Conservation (phyloP, 1,140 invertebrate species). For the Lepidurus packardi region DNA sequence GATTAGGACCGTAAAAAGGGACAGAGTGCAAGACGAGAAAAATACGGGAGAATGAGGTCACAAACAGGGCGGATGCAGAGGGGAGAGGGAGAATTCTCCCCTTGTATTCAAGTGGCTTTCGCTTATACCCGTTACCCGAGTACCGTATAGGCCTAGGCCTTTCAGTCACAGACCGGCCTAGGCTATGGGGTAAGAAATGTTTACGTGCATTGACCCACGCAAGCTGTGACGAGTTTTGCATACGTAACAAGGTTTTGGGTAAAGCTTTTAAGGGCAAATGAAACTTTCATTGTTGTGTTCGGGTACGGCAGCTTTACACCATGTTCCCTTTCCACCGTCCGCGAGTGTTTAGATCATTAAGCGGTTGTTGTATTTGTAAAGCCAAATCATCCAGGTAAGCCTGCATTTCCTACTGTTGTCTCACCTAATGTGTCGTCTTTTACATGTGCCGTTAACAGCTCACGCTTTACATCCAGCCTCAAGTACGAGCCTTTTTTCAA, state of each 20-base stretch:
- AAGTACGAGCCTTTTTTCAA: conserved; percentile 81
- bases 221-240: neutral
- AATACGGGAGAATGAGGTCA: conserved; percentile 5
- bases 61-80: neutral
- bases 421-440: conserved; percentile 25
- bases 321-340: conserved; percentile 89
- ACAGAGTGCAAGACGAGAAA: neutral
- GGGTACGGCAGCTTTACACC: neutral
- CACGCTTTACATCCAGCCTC: conserved; percentile 77
- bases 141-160: conserved; percentile 12
- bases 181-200: neutral
- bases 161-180: neutral
- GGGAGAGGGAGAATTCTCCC: neutral
- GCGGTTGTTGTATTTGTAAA: conserved; percentile 81
- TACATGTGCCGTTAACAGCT: conserved; percentile 52
- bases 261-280: neutral
- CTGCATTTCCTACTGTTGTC: conserved; percentile 16
- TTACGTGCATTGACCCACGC: conserved; percentile 21
- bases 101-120: neutral
- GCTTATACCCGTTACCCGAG: neutral
- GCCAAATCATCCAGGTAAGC: conserved; percentile 73
- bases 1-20: neutral
- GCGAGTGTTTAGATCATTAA: conserved; percentile 75
- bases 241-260: neutral
- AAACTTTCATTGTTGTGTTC: neutral